Base-by-base conservation (phyloP, 2,888 invertebrate species). In the Alcis repandata region DNA sequence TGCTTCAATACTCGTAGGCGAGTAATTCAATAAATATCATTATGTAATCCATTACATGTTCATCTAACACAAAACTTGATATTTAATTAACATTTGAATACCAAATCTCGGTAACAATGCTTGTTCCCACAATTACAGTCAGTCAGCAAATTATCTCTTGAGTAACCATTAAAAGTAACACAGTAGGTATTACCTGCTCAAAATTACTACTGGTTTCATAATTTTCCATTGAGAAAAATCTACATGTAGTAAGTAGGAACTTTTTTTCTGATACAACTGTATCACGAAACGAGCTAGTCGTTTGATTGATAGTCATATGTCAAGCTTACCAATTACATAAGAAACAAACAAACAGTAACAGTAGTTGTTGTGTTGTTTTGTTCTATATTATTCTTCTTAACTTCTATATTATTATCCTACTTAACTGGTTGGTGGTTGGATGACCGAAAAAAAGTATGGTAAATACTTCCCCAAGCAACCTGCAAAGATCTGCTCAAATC, bases 191-290 rank as follows among this genome's bases (percentile, higher is more conserved):
- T 48, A 45, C 53, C 45, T 22, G 32, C 46, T 46, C 22, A 60
- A 45, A 60, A 60, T 32, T 36, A 49, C 32, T 45, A 43, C 27
- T 49, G 32, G 73, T 84, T 83, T 82, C 81, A 78, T 82, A 84
- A 83, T 73, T 74, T 76, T 77, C 80, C 85, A 85, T 84, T 86
- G 80, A 84, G 78, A 79, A 83, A 79, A 60, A 45, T 19, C 22
- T 45, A 13, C 51, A 41, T 36, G n/a, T 17, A 15, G 57, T 32
- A 15, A 22, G 32, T 49, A 11, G 15, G 6, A 22, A 4, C 15
- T 41, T 2, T 8, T 20, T 22, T 46, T 46, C 6, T 45, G 10
- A 0, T 22, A 22, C 22, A 45, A 43, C 9, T 19, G 3, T 19
- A 8, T 43, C 19, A 43, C 0, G 10, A 17, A 45, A 45, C 11